Base-by-base conservation (phyloP, 2,113 vertebrate genomes). In the Arvicanthis niloticus region DNA sequence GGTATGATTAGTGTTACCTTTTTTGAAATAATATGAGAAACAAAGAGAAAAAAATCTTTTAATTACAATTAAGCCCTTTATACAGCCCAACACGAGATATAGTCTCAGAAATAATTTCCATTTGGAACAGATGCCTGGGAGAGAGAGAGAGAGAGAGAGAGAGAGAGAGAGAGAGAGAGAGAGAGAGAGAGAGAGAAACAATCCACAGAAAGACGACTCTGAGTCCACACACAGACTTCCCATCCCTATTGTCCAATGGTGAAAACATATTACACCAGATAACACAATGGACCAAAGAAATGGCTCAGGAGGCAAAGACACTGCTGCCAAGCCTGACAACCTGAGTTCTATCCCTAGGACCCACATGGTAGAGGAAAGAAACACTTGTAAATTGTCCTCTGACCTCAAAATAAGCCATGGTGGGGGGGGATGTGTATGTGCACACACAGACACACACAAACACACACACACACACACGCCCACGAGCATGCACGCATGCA, bases 11-110 rank as follows among this genome's bases (percentile, higher is more conserved):
- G 31, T 51, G 37, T 7, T 75, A n/a, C 29, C 65, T 93, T 92
- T 95, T 84, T 77, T 84, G 24, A 31, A 96, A 65, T 29, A 65
- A 12, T 19, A 87, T 40, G 29, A 37, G 22, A 29, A 92, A 92
- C 92, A 88, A 72, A 10, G 17, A 58, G 45, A 31, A 53, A 31
- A 53, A 53, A 21, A 19, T 5, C 8, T 10, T 51, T 29, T 40
- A 9, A 60, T 24, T 34, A 22, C 40, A 42, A 65, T 70, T 70
- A 62, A 37, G 17, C 16, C 65, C 72, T 80, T 81, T 68, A 72
- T 24, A 70, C 22, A 62, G 60, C 13, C 82, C 90, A 78, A 67
- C 24, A 51, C 56, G 21, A 58, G 31, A 45, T 26, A 5, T 12
- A 80, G 21, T 73, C 91, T 37, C 22, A 82, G 60, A 89, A 87